phyloP scores from a whole-genome alignment of 1,140 invertebrate genomes.

The Anadara kagoshimensis region DNA sequence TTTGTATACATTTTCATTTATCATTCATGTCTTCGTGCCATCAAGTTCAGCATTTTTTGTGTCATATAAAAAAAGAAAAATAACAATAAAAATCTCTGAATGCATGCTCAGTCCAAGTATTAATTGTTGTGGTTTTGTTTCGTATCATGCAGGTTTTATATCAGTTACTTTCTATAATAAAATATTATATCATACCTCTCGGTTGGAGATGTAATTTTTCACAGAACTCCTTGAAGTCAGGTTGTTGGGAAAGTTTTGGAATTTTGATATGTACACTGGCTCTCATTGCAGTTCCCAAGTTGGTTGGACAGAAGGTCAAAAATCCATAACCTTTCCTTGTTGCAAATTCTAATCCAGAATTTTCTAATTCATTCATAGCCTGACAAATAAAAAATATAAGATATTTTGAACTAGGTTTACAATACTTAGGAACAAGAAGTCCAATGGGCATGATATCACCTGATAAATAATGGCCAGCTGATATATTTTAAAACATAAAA shows the following conservation, averaged over 20 bases:
- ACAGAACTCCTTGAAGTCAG: conserved; percentile 94
- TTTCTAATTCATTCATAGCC: conserved; percentile 65
- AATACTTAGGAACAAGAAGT: no score
- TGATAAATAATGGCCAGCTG: no score
- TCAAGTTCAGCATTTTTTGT: no score
- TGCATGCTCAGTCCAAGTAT: no score
- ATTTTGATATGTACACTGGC: conserved; percentile 98
- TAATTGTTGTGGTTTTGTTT: no score
- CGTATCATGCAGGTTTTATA: not conserved
- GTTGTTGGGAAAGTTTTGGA: conserved; percentile 87
- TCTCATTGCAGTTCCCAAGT: conserved; percentile 97
- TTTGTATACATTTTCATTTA: no score
- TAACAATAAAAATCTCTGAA: no score
- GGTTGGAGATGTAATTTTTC: conserved; percentile 94
- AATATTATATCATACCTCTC: conserved; percentile 62
- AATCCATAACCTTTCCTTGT: conserved; percentile 89
- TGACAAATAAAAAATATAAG: conserved; percentile 33
- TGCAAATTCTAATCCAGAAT: conserved; percentile 75
- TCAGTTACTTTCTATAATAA: not conserved
- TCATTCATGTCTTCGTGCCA: no score
- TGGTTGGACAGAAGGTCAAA: conserved; percentile 98
- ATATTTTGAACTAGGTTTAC: no score
- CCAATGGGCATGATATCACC: no score
- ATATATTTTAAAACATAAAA: no score
- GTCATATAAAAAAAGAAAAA: no score